These are phyloP conservation scores for Drosophila tristis DNA, from an alignment of 1,140 invertebrate genomes.

Conservation along the genomic window DNA sequence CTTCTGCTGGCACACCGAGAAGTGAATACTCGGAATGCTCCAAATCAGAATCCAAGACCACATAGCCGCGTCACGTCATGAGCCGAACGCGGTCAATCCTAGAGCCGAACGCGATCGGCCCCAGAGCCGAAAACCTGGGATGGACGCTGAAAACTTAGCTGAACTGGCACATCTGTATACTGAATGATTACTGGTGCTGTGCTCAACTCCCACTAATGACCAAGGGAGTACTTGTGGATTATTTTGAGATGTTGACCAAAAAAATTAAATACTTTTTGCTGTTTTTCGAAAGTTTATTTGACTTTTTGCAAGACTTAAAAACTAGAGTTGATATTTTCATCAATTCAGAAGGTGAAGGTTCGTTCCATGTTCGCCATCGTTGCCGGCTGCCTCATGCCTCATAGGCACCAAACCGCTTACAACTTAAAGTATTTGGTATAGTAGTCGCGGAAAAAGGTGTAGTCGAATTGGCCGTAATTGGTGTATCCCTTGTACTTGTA, in stretches of 20 bases:
- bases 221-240: no score
- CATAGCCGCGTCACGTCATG: no score
- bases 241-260: not conserved
- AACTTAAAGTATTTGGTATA: constrained; percentile 72
- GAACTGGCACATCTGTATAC: no score
- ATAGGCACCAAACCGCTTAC: constrained; percentile 9
- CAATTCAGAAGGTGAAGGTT: constrained; percentile 29
- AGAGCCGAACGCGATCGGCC: no score
- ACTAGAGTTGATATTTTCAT: constrained; percentile 36
- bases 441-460: constrained; percentile 70
- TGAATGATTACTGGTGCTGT: no score
- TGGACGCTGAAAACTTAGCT: no score
- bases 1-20: no score
- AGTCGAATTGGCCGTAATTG: constrained; percentile 70
- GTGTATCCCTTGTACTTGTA: constrained; percentile 70
- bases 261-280: not conserved
- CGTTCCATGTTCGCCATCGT: constrained; percentile 23
- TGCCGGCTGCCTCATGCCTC: not conserved
- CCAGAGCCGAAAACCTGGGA: no score
- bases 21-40: no score
- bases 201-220: no score
- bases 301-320: constrained; percentile 70
- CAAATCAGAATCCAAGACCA: no score
- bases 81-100: no score
- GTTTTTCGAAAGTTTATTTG: constrained; percentile 74